These are phyloP conservation scores for Manacus vitellinus DNA, from an alignment of 2,113 vertebrate genomes.

Conservation along the genomic window DNA sequence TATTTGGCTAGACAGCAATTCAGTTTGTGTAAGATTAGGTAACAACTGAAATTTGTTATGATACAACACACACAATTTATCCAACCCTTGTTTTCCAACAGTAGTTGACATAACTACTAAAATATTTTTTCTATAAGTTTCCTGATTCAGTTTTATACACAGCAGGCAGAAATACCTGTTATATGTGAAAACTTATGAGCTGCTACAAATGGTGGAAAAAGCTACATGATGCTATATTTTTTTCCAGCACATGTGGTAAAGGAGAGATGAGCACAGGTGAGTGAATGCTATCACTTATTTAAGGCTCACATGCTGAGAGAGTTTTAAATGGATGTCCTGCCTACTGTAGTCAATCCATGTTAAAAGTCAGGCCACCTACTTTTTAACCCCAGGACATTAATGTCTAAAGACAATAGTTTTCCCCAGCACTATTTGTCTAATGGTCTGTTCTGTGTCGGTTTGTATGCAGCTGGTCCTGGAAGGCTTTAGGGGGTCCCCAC, in stretches of 20 bases:
- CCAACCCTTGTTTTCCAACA: neutral
- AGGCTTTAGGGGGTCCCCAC: neutral
- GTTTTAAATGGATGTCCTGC: neutral
- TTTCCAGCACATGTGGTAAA: neutral
- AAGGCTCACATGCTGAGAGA: neutral
- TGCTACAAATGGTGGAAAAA: neutral
- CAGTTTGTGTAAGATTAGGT: neutral
- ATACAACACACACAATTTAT: neutral
- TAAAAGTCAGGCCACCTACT: neutral
- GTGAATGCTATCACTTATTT: neutral
- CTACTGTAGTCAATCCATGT: neutral
- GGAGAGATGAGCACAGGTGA: neutral
- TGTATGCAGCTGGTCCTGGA: neutral
- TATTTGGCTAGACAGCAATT: neutral
- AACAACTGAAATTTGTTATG: neutral
- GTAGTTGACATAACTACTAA: neutral
- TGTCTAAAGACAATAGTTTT: neutral
- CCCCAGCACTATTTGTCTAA: neutral
- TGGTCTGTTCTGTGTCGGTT: neutral
- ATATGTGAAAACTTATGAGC: neutral
- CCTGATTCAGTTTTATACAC: neutral
- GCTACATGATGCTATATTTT: neutral
- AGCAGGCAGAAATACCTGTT: neutral
- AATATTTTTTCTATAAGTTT: neutral
- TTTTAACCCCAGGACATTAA: neutral